A percentile compares a stretch with the other conserved stretches of the same genome.
phyloP scores from a whole-genome alignment of 2,888 invertebrate species.

The Hirtodrosophila duncani region DNA sequence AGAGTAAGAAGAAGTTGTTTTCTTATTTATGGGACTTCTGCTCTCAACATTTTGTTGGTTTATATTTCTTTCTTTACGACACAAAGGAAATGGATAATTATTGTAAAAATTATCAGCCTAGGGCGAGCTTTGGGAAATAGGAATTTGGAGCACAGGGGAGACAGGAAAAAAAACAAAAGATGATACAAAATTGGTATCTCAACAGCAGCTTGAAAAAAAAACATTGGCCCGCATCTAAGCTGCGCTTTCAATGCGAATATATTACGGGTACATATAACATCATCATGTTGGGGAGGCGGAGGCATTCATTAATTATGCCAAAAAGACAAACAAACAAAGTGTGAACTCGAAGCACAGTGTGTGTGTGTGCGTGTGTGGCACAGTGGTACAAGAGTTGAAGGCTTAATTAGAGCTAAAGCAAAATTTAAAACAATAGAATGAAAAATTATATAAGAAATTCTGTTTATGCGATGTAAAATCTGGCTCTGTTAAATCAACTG shows the following conservation, averaged over 20 bases:
- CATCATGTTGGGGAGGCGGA: constrained; percentile 26
- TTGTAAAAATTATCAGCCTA: constrained; percentile 51
- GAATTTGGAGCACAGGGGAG: constrained; percentile 7
- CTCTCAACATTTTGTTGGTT: constrained; percentile 20
- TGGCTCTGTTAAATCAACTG: no score
- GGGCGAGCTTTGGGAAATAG: constrained; percentile 41
- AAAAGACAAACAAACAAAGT: constrained; percentile 24
- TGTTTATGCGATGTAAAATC: no score
- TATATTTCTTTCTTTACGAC: constrained; percentile 6
- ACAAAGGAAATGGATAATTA: constrained; percentile 60
- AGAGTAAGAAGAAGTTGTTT: constrained; percentile 15
- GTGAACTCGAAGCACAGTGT: neutral
- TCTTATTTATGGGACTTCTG: constrained; percentile 6
- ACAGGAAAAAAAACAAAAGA: constrained; percentile 1
- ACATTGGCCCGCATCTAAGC: constrained; percentile 25
- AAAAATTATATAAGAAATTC: no score
- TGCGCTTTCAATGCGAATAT: constrained; percentile 40
- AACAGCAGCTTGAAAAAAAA: constrained; percentile 57
- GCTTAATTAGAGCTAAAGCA: constrained; percentile 22
- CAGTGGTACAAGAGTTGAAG: constrained; percentile 28
- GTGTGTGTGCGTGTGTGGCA: constrained; percentile 17
- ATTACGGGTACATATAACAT: no score
- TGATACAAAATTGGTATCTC: constrained; percentile 3
- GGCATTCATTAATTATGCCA: constrained; percentile 47
- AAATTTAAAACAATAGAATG: neutral